Conservation (phyloP, 2,113 vertebrate species). For the Salvelinus sp. region DNA sequence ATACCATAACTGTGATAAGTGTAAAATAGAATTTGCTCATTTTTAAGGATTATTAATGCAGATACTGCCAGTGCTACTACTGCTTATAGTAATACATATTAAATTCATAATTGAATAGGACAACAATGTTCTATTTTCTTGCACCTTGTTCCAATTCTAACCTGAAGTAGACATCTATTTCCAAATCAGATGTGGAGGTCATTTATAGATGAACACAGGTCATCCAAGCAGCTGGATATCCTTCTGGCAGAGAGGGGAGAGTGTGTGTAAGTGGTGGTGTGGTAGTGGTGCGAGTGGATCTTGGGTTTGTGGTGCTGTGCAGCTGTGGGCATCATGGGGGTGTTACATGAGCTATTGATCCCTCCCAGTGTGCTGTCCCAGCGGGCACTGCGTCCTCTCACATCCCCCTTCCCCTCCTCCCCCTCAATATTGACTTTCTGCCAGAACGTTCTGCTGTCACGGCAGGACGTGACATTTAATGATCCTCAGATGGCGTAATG, state of each 20-base stretch:
- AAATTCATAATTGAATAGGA: too few relatives aligned
- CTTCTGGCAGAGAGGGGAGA: background rate
- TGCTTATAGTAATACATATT: too few relatives aligned
- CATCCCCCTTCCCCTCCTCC: constrained; percentile 19
- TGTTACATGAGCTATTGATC: constrained; percentile 74
- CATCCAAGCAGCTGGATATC: background rate
- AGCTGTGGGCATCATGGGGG: constrained; percentile 42
- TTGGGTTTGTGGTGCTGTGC: constrained; percentile 32
- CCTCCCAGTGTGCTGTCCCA: constrained; percentile 59
- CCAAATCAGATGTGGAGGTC: background rate
- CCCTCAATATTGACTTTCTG: constrained; percentile 84
- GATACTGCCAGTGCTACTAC: too few relatives aligned
- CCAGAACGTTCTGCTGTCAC: constrained; percentile 78
- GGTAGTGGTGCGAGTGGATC: constrained; percentile 16
- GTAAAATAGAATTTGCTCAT: too few relatives aligned
- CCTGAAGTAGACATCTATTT: background rate
- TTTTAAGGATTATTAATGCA: too few relatives aligned
- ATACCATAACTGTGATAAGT: too few relatives aligned
- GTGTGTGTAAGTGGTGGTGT: too few relatives aligned
- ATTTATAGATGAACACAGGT: background rate
- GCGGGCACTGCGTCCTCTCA: constrained; percentile 30
- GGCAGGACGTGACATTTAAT: constrained; percentile 87
- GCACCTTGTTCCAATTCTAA: too few relatives aligned
- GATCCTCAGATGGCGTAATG: constrained; percentile 81
- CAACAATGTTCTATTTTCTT: too few relatives aligned